Base-by-base conservation (phyloP, 92 coral and sea anemone genomes). In the Porites rus region DNA sequence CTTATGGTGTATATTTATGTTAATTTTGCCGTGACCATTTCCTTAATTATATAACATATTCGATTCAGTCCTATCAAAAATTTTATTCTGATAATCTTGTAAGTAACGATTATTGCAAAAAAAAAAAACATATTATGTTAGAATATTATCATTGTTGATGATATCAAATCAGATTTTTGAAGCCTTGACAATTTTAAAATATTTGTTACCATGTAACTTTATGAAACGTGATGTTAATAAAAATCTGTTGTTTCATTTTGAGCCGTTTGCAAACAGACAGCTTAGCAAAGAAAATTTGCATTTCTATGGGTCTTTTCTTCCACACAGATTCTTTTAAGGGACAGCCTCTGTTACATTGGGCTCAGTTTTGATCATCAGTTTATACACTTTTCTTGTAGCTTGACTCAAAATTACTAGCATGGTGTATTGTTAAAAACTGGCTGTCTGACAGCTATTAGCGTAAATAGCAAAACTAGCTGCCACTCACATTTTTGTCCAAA, bases 31-130 rank as follows among this genome's bases (percentile, higher is more conserved):
- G 67, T 76, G 80, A 76, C 80, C 31, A 13, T 16, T 65, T 28
- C 62, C 80, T 58, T 10, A 38, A 38, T 38, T 38, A 38, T 38
- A 4, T 38, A 38, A 1, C 60, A 61, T 56, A 18, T 76, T 76
- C 25, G 80, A 76, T 76, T 56, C 25, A 22, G 68, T 59, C 51
- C 68, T 56, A 24, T 76, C 28, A 59, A 25, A 76, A 58, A 28
- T 76, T 60, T 24, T 28, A 43, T 25, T 76, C 38, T 60, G 68
- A 60, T 60, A 25, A 58, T 56, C 46, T 38, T 38, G 46, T 56
- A 56, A 9, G 1, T 56, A 56, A 0, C 61, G 16, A 56, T 56
- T 56, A 56, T 56, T 56, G 61, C 17, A 0, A 10, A 14, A 56
- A 56, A 0, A 10, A 14, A 56, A 56, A 56, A 0, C 12, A 56